Evolutionary conservation across 30 jellyfish, hydroid and myxozoan genomes (phyloP), one percentile per base, ranked within the genome.

Genomic region (Nemopilema nomurai): DNA sequence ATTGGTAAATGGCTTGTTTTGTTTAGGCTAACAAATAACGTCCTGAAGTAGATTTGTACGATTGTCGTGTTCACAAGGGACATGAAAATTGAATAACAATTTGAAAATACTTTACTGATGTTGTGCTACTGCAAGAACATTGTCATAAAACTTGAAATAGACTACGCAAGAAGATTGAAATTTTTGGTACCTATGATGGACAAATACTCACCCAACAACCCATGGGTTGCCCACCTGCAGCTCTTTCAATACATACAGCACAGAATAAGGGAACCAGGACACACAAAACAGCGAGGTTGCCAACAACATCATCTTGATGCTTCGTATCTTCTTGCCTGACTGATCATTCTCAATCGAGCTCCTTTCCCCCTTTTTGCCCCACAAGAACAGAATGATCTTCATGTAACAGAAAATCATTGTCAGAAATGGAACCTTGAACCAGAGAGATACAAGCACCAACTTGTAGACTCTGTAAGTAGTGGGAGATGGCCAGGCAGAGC

Each of bases 211-310:
- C 92, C 92, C 86, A 28, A 83, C 31, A 20, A 83, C 22, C 8
- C 64, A 8, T 52, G 79, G 78, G 13, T 52, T 21, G 67, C 78
- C 79, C 1, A 63, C 78, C n/a, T 69, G 8, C 49, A 71, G 4
- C 18, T 69, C 64, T 31, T 83, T 83, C 18, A 83, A 24, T 32
- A 83, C 19, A 32, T 83, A 83, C 52, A 83, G 50, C 26, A 83
- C 51, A 24, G 69, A 27, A 23, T 69, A 83, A 4, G 92, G 92
- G 19, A 69, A 49, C 92, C 92, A 83, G 0, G 86, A 68, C 0
- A 83, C 22, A 62, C 69, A 69, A 71, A 83, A 83, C 51, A 83
- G 83, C 51, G 79, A 20, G 1, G 92, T 83, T 27, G 92, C 86
- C 71, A 72, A 25, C 0, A 83, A 23, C 86, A 83, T 50, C 92